Evolutionary conservation across 2,797 vertebrate genomes (phyloP), one percentile per base, ranked within the genome.

Genomic region (Sebastes umbrosus): DNA sequence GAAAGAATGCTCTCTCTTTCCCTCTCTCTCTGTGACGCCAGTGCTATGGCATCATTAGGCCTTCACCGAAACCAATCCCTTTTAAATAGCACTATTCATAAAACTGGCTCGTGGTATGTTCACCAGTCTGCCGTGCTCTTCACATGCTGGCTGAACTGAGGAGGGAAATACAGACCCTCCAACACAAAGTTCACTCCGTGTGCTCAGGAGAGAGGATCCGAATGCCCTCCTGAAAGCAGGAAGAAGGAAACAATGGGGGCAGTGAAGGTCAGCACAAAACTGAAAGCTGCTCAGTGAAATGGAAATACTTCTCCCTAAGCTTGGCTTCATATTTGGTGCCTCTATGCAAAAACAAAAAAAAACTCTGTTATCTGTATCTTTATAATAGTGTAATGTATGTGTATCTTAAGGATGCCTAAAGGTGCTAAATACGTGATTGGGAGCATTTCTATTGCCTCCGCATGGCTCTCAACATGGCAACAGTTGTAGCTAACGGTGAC

Each of bases 11-110:
- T 86, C 59, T 67, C 69, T 79, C 78, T 68, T n/a, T 69, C 73
- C 69, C 67, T 65, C 55, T 73, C 80, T 57, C 79, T 68, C 69
- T 83, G 58, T 93, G 91, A 92, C 83, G 84, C 83, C 87, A 89
- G 78, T 24, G 31, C 83, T 75, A 80, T 81, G 86, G 84, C 89
- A 88, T 91, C 90, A 87, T 93, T 88, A 92, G 77, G 71, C 82
- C 83, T 72, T 69, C 74, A 83, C 82, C 69, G 58, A 92, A 87
- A 88, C 86, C 81, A 76, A 85, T 88, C 83, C 72, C 20, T 82
- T 83, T 91, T 93, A 93, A 94, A 94, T 89, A 88, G 90, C 73
- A 84, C 92, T 89, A 93, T 95, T 95, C 92, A 95, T 94, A 82
- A 93, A 93, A 86, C 43, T 24, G 73, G 82, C 79, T 83, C 27